phyloP scores from a whole-genome alignment of 1,140 invertebrate genomes.

The Tetramorium simillimum region DNA sequence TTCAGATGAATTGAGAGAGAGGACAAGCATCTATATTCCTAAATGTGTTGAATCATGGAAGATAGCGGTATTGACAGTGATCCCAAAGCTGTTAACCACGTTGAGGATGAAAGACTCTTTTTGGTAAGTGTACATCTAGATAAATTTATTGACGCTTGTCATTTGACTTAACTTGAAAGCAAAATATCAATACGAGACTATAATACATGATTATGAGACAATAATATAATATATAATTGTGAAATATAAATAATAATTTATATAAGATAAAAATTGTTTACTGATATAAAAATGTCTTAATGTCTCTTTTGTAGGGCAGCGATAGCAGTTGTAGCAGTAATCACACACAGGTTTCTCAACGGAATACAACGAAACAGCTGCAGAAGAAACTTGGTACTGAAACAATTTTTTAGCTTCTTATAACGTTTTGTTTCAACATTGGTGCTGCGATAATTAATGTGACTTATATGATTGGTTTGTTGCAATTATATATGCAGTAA shows the following conservation, averaged over 20 bases:
- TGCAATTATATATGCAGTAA: slow-evolving; percentile 51
- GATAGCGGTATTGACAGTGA: slow-evolving; percentile 89
- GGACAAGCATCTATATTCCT: slow-evolving; percentile 15
- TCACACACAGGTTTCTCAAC: slow-evolving; percentile 78
- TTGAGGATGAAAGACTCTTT: slow-evolving; percentile 84
- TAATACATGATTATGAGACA: slow-evolving; percentile 19
- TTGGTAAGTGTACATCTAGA: slow-evolving; percentile 76
- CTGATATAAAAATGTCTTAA: slow-evolving; percentile 38
- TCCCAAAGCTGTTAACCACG: slow-evolving; percentile 83
- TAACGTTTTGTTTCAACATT: slow-evolving; percentile 40
- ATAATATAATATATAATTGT: slow-evolving; percentile 24
- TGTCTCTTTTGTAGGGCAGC: slow-evolving; percentile 80
- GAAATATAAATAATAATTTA: neutral
- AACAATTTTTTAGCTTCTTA: neutral
- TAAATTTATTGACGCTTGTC: neutral
- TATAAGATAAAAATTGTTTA: neutral
- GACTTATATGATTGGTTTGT: slow-evolving; percentile 61
- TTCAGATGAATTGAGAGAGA: slow-evolving; percentile 62
- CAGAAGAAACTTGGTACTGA: slow-evolving; percentile 85
- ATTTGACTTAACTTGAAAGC: neutral
- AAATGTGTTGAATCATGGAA: slow-evolving; percentile 84
- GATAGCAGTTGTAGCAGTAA: slow-evolving; percentile 85
- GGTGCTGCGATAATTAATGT: slow-evolving; percentile 41
- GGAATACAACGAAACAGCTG: slow-evolving; percentile 82
- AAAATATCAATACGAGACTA: slow-evolving; percentile 20